phyloP scores from a whole-genome alignment of 2,113 vertebrate species.

The Megaceryle maxima region DNA sequence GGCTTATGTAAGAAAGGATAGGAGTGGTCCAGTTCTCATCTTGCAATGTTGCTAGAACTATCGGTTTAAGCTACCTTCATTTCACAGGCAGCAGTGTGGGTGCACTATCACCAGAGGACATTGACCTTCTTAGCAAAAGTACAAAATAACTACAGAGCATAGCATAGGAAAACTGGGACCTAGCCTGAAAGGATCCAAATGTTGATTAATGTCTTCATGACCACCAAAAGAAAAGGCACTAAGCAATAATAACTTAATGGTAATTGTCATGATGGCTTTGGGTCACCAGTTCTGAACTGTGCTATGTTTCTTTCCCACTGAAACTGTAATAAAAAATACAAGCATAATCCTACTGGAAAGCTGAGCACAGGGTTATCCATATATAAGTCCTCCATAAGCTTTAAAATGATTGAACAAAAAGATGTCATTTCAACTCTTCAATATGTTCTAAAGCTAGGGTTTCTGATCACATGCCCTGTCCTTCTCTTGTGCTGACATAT shows the following conservation, averaged over 20 bases:
- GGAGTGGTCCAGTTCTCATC: not conserved
- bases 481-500: not conserved
- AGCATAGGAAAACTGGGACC: not conserved
- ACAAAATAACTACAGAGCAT: not conserved
- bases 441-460: not conserved
- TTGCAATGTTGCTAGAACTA: not conserved
- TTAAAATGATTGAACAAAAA: not conserved
- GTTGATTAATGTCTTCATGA: not conserved
- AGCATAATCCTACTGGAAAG: not conserved
- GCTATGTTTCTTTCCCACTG: rapidly evolving
- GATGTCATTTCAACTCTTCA: not conserved
- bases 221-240: not conserved
- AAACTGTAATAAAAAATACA: not conserved
- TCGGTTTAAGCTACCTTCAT: not conserved
- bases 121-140: not conserved
- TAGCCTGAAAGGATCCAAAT: not conserved
- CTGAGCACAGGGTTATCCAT: not conserved
- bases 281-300: not conserved
- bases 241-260: not conserved
- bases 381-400: not conserved
- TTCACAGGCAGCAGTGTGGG: not conserved
- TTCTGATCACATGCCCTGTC: not conserved
- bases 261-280: not conserved
- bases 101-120: not conserved
- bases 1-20: not conserved